phyloP scores from a whole-genome alignment of 2,113 vertebrate genomes.

The Tringa solitaria region DNA sequence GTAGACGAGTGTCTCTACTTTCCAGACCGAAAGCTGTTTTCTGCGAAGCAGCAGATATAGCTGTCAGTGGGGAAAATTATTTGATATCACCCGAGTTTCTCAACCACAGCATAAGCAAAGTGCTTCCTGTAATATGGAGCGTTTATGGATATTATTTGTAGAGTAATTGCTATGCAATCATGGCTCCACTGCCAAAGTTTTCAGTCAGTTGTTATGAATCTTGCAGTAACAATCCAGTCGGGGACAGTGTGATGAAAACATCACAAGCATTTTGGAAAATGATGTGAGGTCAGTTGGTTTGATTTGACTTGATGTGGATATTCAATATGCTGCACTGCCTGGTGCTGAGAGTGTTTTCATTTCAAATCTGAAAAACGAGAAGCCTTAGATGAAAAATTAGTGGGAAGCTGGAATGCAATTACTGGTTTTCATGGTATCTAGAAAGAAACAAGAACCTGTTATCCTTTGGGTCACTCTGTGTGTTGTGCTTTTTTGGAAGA shows the following conservation, averaged over 20 bases:
- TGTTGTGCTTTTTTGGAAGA: background rate
- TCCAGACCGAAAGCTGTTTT: background rate
- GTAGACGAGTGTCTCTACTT: background rate
- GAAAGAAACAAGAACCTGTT: background rate
- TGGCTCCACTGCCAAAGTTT: constrained; percentile 35
- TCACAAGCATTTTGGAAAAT: background rate
- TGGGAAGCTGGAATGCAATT: background rate
- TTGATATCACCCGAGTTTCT: constrained; percentile 13
- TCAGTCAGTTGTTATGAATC: constrained; percentile 20
- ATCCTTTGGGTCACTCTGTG: background rate
- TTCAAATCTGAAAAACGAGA: constrained; percentile 8
- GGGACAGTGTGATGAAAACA: background rate
- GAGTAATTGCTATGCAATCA: constrained; percentile 49
- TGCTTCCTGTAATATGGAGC: constrained; percentile 38
- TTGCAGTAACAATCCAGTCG: constrained; percentile 7
- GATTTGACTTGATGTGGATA: constrained; percentile 6
- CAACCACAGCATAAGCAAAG: constrained; percentile 25
- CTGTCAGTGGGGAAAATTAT: constrained; percentile 19
- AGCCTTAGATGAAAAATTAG: constrained; percentile 2
- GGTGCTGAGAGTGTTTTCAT: background rate
- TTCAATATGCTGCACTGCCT: constrained; percentile 10
- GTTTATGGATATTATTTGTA: constrained; percentile 51
- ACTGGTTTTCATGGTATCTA: background rate
- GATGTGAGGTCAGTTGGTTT: constrained; percentile 18
- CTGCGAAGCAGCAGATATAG: constrained; percentile 20